These are phyloP conservation scores for Perdita meconis DNA, from an alignment of 2,888 invertebrate genomes.

Conservation along the genomic window DNA sequence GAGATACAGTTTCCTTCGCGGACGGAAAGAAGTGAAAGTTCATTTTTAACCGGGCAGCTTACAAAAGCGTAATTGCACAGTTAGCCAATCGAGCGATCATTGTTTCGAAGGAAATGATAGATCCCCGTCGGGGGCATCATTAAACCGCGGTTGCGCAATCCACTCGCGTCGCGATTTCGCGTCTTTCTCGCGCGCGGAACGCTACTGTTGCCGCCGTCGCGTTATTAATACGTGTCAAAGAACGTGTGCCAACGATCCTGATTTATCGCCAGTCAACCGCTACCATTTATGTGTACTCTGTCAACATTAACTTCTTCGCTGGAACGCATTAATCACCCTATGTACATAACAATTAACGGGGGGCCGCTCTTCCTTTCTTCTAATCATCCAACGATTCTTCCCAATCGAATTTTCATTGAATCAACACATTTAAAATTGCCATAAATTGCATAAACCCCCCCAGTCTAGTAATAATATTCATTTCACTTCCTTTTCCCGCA, in stretches of 20 bases:
- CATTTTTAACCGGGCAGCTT: slow-evolving; percentile 45
- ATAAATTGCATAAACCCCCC: no score
- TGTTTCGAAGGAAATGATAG: slow-evolving; percentile 60
- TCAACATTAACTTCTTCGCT: slow-evolving; percentile 33
- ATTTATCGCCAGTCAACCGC: slow-evolving; percentile 40
- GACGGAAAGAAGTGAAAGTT: slow-evolving; percentile 56
- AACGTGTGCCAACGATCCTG: slow-evolving; percentile 42
- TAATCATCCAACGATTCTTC: no score
- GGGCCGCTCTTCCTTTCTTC: neutral
- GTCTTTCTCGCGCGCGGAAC: slow-evolving; percentile 31
- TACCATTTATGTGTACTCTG: slow-evolving; percentile 39
- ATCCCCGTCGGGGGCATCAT: slow-evolving; percentile 49
- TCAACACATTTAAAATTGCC: no score
- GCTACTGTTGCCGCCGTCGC: slow-evolving; percentile 7
- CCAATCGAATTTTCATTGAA: no score
- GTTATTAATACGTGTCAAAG: slow-evolving; percentile 45
- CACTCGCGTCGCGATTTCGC: slow-evolving; percentile 25
- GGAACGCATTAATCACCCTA: slow-evolving; percentile 13
- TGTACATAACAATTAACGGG: neutral
- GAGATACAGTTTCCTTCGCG: slow-evolving; percentile 46
- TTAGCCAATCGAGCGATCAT: slow-evolving; percentile 67
- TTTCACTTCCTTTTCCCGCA: no score
- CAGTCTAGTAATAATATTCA: no score
- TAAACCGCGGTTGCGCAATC: slow-evolving; percentile 48
- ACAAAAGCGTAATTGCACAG: slow-evolving; percentile 67